Base-by-base conservation (phyloP, 2,888 invertebrate species). In the Notodonta ziczac region DNA sequence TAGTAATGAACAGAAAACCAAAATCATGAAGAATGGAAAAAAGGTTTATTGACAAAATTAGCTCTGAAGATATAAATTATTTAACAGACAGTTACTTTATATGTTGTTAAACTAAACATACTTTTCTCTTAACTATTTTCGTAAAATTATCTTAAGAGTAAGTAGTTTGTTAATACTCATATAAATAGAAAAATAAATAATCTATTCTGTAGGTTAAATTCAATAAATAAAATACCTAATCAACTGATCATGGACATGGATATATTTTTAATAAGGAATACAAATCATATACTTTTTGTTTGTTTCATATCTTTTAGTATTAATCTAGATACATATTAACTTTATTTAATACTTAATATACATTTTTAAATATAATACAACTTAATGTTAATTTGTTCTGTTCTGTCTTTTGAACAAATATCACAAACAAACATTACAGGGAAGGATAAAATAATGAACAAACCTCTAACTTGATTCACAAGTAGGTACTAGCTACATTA, bases 121-220 rank as follows among this genome's bases (percentile, higher is more conserved):
- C 86, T 79, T 85, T 85, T 65, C 90, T 90, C 91, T 91, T 91
- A 89, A 82, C 78, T 79, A 77, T 87, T 89, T 86, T 78, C 64
- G 78, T 77, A 76, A 82, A 80, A 86, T 78, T 75, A 78, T 77
- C 73, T 77, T 84, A 91, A 92, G 91, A 91, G 90, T 85, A 83
- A 87, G 90, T 81, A 89, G 90, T 88, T 90, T 77, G 77, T 68
- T 64, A 24, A 70, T 53, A 44, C 42, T 57, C 57, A 35, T 51
- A 39, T 57, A 58, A 57, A 56, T 73, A 71, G 59, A 73, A 77
- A 76, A 82, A 76, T 81, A 82, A 77, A 63, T 72, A 63, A 69
- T 72, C 60, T 65, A 16, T 16, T 24, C 7, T 44, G 16, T 44
- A 54, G 0, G 50, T 70, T 67, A 68, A 60, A 62, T 65, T 73